Conservation (phyloP, 92 coral and sea anemone species). For the Epizoanthus fatuus region DNA sequence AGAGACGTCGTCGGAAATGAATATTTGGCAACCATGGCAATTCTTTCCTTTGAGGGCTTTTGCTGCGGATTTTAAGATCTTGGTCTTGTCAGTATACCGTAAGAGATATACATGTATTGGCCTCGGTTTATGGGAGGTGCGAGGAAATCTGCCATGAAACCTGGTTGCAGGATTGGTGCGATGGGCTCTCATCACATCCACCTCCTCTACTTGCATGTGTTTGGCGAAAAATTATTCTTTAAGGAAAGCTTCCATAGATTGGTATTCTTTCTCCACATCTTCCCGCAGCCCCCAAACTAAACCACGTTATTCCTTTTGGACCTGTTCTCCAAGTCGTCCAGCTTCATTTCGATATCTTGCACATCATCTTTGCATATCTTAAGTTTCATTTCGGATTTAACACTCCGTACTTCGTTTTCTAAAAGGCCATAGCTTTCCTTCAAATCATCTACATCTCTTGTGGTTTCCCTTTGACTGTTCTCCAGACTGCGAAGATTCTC, state of each 20-base stretch:
- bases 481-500: conserved; percentile 7
- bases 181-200: conserved; percentile 46
- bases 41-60: conserved; percentile 5
- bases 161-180: conserved; percentile 12
- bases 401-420: not conserved
- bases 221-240: not conserved
- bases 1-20: conserved; percentile 36
- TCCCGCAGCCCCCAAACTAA: conserved; percentile 38
- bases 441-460: conserved; percentile 13
- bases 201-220: conserved; percentile 24
- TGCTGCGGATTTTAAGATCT: conserved; percentile 18
- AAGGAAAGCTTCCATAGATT: conserved; percentile 9
- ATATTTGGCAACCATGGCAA: conserved; percentile 22
- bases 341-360: not conserved
- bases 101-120: conserved; percentile 12
- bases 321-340: conserved; percentile 22
- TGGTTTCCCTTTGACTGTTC: conserved; percentile 14
- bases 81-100: not conserved
- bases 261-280: not conserved
- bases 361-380: conserved; percentile 1
- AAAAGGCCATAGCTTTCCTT: not conserved
- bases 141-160: no score
- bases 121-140: not conserved
- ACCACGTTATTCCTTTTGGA: conserved; percentile 35
- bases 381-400: conserved; percentile 14